Percentiles rank a stretch among this genome's conserved stretches.
phyloP scores from a whole-genome alignment of 1,140 invertebrate genomes.

The Rhopalosiphum maidis region DNA sequence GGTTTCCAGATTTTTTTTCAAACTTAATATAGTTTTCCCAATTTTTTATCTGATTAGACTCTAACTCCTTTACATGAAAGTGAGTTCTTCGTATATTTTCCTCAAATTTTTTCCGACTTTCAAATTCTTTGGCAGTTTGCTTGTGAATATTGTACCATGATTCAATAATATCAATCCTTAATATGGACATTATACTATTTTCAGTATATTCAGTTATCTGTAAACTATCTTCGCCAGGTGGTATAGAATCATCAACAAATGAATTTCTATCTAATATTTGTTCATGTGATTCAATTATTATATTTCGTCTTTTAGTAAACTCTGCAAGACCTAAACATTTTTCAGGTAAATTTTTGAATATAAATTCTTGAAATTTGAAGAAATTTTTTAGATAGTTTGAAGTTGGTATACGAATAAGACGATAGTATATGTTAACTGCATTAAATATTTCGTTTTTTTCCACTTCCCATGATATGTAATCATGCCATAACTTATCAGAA shows the following conservation, averaged over 20 bases:
- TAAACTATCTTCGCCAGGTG: constrained; percentile 66
- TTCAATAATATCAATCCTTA: constrained; percentile 71
- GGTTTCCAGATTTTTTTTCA: constrained; percentile 89
- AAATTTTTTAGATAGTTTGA: constrained; percentile 72
- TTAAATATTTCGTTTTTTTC: constrained; percentile 78
- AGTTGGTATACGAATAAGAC: constrained; percentile 86
- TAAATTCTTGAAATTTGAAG: constrained; percentile 79
- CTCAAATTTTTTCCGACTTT: constrained; percentile 90
- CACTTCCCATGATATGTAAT: constrained; percentile 94
- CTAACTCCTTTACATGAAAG: constrained; percentile 97
- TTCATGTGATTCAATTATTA: constrained; percentile 62
- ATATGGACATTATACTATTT: constrained; percentile 70
- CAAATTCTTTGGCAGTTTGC: constrained; percentile 82
- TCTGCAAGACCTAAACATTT: constrained; percentile 81
- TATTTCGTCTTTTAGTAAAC: constrained; percentile 73
- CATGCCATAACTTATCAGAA: constrained; percentile 95
- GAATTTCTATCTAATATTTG: constrained; percentile 64
- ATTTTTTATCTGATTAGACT: constrained; percentile 94
- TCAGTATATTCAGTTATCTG: constrained; percentile 78
- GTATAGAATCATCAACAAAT: constrained; percentile 14
- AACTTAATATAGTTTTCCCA: constrained; percentile 97
- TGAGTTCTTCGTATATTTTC: constrained; percentile 97
- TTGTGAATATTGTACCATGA: constrained; percentile 83
- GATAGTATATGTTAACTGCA: constrained; percentile 86
- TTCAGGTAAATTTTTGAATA: constrained; percentile 82